phyloP scores from a whole-genome alignment of 2,113 vertebrate genomes.

The Polypterus bichir region DNA sequence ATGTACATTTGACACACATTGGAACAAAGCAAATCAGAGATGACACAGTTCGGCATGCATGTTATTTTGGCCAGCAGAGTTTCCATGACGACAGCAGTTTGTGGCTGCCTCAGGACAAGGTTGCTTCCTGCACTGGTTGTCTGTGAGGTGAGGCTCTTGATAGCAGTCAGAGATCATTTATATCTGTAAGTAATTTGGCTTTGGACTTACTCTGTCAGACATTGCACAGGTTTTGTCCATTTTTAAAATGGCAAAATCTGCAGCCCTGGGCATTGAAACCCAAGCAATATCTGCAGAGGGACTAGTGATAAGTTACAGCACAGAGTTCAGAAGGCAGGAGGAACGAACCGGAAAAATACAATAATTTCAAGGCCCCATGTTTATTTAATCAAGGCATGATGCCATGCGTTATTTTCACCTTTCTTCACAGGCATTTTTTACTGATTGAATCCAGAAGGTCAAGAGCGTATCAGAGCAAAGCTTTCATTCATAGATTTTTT shows the following conservation, averaged over 20 bases:
- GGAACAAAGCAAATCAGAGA: slow-evolving; percentile 1
- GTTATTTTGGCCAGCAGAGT: background rate
- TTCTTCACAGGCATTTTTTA: slow-evolving; percentile 5
- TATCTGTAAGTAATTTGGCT: no score
- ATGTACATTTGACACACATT: background rate
- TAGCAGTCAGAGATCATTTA: no score
- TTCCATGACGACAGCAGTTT: background rate
- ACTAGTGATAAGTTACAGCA: slow-evolving; percentile 3
- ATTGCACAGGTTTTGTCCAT: slow-evolving; percentile 17
- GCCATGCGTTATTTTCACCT: background rate
- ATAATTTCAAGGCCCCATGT: slow-evolving; percentile 8
- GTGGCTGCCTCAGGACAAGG: background rate
- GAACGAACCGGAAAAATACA: slow-evolving; percentile 2
- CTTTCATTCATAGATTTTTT: slow-evolving; percentile 16
- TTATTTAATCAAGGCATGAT: slow-evolving; percentile 14
- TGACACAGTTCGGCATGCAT: background rate
- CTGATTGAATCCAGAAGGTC: slow-evolving; percentile 19
- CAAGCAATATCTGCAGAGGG: slow-evolving; percentile 9
- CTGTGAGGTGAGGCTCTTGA: background rate
- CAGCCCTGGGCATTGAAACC: slow-evolving; percentile 9
- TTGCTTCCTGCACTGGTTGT: background rate
- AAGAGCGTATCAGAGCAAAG: background rate
- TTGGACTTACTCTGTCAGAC: slow-evolving; percentile 4
- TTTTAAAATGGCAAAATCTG: slow-evolving; percentile 11
- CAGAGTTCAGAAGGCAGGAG: background rate